Percentiles rank a stretch among this genome's conserved stretches.
phyloP scores from a whole-genome alignment of 1,140 invertebrate genomes.

The Drosophila teissieri region DNA sequence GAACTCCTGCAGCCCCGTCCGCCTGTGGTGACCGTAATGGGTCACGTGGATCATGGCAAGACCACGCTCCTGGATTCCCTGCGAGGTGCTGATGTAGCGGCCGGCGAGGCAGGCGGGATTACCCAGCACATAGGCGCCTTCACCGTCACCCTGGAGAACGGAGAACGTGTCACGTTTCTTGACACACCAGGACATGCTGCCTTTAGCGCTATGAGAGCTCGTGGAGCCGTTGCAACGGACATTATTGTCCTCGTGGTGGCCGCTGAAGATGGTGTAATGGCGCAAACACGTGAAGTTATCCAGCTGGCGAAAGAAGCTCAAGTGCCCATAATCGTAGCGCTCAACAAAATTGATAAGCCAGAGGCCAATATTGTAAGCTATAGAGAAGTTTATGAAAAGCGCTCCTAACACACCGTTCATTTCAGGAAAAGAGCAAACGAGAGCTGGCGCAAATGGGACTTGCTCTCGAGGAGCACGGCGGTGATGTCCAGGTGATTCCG shows the following conservation, averaged over 20 bases:
- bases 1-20: slow-evolving; percentile 88
- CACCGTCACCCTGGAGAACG: slow-evolving; percentile 89
- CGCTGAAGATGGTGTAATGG: slow-evolving; percentile 99
- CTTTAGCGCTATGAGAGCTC: slow-evolving; percentile 94
- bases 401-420: neutral
- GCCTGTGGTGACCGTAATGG: slow-evolving; percentile 99
- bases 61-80: slow-evolving; percentile 97
- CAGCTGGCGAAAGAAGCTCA: slow-evolving; percentile 90
- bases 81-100: slow-evolving; percentile 93
- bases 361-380: slow-evolving; percentile 92
- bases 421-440: slow-evolving; percentile 89
- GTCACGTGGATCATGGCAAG: slow-evolving; percentile 99
- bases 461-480: slow-evolving; percentile 94
- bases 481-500: slow-evolving; percentile 95
- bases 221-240: slow-evolving; percentile 97
- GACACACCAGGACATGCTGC: slow-evolving; percentile 99
- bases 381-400: neutral
- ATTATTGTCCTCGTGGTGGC: slow-evolving; percentile 98
- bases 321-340: slow-evolving; percentile 98
- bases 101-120: slow-evolving; percentile 98
- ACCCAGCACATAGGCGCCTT: slow-evolving; percentile 99
- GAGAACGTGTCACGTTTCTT: slow-evolving; percentile 95
- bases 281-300: slow-evolving; percentile 95
- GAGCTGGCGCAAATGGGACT: slow-evolving; percentile 92
- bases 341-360: slow-evolving; percentile 99